Conservation (phyloP, 2,888 invertebrate species). For the Resseliella maxima region DNA sequence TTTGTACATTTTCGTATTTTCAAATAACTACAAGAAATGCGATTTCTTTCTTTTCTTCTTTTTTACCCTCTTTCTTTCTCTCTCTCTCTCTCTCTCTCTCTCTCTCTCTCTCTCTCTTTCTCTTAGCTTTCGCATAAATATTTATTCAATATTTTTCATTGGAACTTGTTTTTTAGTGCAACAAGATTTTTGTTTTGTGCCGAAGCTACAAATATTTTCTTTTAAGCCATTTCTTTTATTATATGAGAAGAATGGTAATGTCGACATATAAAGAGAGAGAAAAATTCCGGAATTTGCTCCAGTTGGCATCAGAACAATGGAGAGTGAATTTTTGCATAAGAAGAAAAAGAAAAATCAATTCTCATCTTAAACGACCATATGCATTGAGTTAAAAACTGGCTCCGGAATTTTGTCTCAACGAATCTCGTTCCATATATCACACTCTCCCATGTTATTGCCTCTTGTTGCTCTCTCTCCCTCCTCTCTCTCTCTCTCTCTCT, state of each 20-base stretch:
- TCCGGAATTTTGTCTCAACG: background rate
- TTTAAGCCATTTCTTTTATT: background rate
- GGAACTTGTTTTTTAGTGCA: background rate
- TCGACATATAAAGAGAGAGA: background rate
- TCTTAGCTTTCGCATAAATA: background rate
- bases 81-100: too few species aligned
- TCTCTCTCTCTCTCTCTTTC: too few species aligned
- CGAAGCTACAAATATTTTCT: background rate
- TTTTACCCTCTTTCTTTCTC: too few species aligned
- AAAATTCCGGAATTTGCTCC: background rate
- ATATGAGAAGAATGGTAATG: background rate
- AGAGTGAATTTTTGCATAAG: background rate
- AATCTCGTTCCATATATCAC: too few species aligned
- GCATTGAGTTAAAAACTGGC: background rate
- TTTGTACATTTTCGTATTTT: background rate
- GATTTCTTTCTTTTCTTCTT: too few species aligned
- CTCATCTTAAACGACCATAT: background rate
- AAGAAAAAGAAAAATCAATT: background rate
- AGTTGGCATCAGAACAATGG: conserved; percentile 17
- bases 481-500: background rate
- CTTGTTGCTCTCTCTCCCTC: background rate
- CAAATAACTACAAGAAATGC: background rate
- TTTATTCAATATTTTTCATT: conserved; percentile 51
- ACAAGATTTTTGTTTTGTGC: background rate
- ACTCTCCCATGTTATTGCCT: background rate